Base-by-base conservation (phyloP, 2,797 vertebrate species). In the Epinephelus malabaricus region DNA sequence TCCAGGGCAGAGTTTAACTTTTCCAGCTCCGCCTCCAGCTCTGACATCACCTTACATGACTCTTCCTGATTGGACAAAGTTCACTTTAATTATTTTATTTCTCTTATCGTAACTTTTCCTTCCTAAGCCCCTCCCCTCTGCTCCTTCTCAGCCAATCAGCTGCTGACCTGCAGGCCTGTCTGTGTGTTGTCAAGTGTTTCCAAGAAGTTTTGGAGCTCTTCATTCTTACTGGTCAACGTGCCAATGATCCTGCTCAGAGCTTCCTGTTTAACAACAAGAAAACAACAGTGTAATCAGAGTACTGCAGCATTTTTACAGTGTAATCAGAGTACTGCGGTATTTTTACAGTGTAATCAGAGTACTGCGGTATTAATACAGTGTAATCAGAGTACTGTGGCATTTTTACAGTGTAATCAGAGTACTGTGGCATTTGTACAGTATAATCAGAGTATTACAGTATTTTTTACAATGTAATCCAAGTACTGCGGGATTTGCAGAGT, bases 141-240 rank as follows among this genome's bases (percentile, higher is more conserved):
- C 1, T 5, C 11, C 3, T 6, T 19, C 18, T 40, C n/a, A 62
- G 49, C 78, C 61, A 73, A 80, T 86, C 61, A 76, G 60, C 21
- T 50, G 7, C 91, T 90, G 93, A 99, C 98, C 98, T 98, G 96
- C 81, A 98, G 93, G 78, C 96, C 96, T 66, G 92, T 92, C 79
- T 97, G 87, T 19, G 95, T 96, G 79, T 94, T 91, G 76, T 96
- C 95, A 49, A 99, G 87, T 11, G 94, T 94, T 63, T 97, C 97
- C 88, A 98, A 95, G 89, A 98, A 98, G 91, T 93, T 95, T 72
- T 97, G 96, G 49, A 99, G 97, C 93, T 99, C 98, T 85, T 97
- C 96, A 77, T 97, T 98, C 94, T 99, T 99, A 94, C 92, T 97
- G 58, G 97, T 95, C 77, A 99, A 91, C 3, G 97, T 99, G 91